Evolutionary conservation across 2,888 invertebrate species (phyloP).

Genomic region (Frankliniella fusca): DNA sequence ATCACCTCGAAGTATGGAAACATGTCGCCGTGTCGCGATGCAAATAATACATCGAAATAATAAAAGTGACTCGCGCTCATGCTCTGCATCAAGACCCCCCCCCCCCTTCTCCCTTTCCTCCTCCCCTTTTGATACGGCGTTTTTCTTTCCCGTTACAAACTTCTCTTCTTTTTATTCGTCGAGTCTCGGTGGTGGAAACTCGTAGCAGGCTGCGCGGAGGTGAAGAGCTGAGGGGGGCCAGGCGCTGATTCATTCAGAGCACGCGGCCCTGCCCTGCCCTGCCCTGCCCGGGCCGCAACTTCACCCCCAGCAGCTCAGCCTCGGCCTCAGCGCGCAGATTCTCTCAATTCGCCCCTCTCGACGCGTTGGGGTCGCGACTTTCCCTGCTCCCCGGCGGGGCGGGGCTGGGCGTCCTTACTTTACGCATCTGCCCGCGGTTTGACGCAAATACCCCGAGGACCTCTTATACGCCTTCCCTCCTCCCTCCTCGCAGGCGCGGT

Average conservation of each 20-base stretch:
- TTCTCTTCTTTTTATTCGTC: background rate
- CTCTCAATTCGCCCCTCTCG: background rate
- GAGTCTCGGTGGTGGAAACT: background rate
- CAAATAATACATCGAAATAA: too few relatives aligned
- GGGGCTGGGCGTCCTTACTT: background rate
- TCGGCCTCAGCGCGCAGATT: background rate
- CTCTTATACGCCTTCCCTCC: background rate
- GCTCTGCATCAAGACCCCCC: too few relatives aligned
- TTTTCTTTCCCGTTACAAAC: background rate
- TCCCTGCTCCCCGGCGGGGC: background rate
- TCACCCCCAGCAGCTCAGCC: slow-evolving; percentile 2
- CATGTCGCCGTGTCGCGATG: too few relatives aligned
- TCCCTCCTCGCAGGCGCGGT: background rate
- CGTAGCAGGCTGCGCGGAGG: background rate
- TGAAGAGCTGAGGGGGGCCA: background rate
- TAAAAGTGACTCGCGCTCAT: too few relatives aligned
- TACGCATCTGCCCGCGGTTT: background rate
- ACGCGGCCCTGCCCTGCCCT: background rate
- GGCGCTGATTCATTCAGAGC: slow-evolving; percentile 21
- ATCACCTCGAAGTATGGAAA: background rate
- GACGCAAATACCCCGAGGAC: slow-evolving; percentile 3
- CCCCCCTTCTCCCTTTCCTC: background rate
- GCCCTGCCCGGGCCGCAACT: background rate
- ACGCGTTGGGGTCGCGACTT: background rate
- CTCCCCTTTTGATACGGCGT: background rate